These are phyloP conservation scores for Thamnaconus septentrionalis DNA, from an alignment of 2,113 vertebrate genomes.

Conservation along the genomic window DNA sequence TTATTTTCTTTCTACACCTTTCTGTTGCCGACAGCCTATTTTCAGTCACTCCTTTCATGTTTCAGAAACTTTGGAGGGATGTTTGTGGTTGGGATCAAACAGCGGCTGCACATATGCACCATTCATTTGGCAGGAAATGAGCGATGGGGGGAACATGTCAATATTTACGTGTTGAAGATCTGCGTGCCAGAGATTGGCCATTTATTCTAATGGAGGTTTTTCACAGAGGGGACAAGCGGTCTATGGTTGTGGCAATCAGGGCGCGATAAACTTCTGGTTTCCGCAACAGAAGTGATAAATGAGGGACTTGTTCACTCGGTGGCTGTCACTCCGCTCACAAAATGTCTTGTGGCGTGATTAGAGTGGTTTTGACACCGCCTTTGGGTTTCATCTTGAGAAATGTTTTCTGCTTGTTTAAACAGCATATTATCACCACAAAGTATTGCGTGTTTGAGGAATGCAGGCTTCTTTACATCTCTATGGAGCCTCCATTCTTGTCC, in stretches of 20 bases:
- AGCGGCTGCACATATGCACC: conserved; percentile 37
- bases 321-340: conserved; percentile 4
- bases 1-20: conserved; percentile 29
- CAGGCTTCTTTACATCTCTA: conserved; percentile 27
- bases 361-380: background rate
- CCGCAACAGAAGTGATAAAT: conserved; percentile 7
- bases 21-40: conserved; percentile 38
- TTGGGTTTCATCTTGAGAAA: background rate
- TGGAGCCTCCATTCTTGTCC: conserved; percentile 8
- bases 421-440: conserved; percentile 21
- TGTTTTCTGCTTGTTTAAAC: conserved; percentile 37
- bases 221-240: conserved; percentile 29
- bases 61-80: conserved; percentile 30
- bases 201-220: conserved; percentile 38
- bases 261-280: conserved; percentile 3
- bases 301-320: conserved; percentile 17
- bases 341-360: conserved; percentile 12
- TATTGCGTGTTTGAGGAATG: conserved; percentile 46
- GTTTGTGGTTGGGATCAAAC: conserved; percentile 49
- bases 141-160: conserved; percentile 48
- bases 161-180: conserved; percentile 54
- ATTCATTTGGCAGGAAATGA: conserved; percentile 60
- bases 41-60: conserved; percentile 36
- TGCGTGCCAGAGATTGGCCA: conserved; percentile 5
- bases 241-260: conserved; percentile 22